Evolutionary conservation across 1,140 invertebrate species (phyloP).

Genomic region (Zophobas atratus): DNA sequence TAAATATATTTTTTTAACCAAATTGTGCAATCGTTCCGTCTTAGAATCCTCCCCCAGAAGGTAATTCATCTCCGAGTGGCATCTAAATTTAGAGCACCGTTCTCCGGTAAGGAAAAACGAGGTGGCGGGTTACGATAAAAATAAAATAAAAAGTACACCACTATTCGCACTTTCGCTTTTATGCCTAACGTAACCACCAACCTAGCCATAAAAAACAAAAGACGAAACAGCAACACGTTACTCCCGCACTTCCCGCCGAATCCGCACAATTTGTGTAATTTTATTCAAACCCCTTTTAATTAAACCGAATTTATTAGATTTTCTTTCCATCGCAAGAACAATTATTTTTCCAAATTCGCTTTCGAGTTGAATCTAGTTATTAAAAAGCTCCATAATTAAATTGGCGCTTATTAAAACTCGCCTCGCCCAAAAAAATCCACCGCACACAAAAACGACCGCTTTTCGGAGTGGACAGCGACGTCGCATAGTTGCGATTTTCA

Average conservation of each 20-base stretch:
- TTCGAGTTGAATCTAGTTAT: slow-evolving; percentile 6
- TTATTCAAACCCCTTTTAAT: not conserved
- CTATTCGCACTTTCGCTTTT: slow-evolving; percentile 22
- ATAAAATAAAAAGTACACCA: slow-evolving; percentile 20
- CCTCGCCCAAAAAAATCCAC: not conserved
- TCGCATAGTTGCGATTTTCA: too few relatives aligned
- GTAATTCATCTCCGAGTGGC: too few relatives aligned
- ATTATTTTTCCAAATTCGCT: slow-evolving; percentile 6
- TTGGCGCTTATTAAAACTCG: slow-evolving; percentile 11
- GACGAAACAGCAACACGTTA: slow-evolving; percentile 16
- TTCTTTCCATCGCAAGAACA: not conserved
- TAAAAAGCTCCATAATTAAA: slow-evolving; percentile 4
- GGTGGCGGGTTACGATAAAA: not conserved
- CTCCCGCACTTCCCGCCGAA: not conserved
- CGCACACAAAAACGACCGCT: too few relatives aligned
- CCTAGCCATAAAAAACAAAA: slow-evolving; percentile 21
- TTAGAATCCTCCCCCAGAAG: too few relatives aligned
- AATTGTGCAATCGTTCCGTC: too few relatives aligned
- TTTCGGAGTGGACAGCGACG: too few relatives aligned
- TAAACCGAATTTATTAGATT: slow-evolving; percentile 17
- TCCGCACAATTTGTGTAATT: slow-evolving; percentile 12
- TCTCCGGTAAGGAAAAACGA: not conserved
- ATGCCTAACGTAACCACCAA: slow-evolving; percentile 14
- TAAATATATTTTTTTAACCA: too few relatives aligned
- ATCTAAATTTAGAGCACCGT: too few relatives aligned